Evolutionary conservation across 2,797 vertebrate species (phyloP), one percentile per base, ranked within the genome.

Genomic region (Chromis chromis): DNA sequence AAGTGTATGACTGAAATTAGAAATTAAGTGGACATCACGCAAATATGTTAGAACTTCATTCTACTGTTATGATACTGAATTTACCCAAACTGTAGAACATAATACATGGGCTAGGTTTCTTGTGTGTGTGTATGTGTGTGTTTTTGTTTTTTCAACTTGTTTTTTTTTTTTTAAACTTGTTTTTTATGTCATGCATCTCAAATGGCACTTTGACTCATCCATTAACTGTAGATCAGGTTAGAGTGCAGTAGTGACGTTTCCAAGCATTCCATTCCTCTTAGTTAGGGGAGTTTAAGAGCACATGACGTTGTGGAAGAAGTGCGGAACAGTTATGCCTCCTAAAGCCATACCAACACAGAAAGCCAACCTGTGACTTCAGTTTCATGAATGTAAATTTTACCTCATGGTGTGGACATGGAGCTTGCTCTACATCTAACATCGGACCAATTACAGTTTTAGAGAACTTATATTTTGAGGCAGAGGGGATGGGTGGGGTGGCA

Each of bases 351-450:
- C 88, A 86, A 92, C 89, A 91, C 86, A 90, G 80, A 90, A 86
- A 82, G 85, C 84, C 90, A 89, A 90, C 84, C 89, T 89, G 89
- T 88, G 88, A 91, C 89, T 92, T 93, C 79, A 85, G 84, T 93
- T 90, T 90, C 81, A 87, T 93, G 87, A 92, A 94, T 93, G 93
- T 94, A 93, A 85, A 88, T 90, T 86, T 93, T 92, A 94, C 93
- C 93, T 94, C 91, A 92, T 83, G 90, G 86, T 92, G 90, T 93
- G 90, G 89, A 86, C 85, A 85, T 60, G 74, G 83, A 84, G 84
- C 78, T 92, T 62, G 85, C 87, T 88, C 90, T 86, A 81, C 87
- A 90, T 92, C 86, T 55, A 82, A 87, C 86, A 86, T 89, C 77
- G 89, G 93, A 95, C 94, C 94, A 95, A 94, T 89, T 70, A 75